Conservation (phyloP, 1,140 invertebrate genomes). For the Heliothis subflexa region DNA sequence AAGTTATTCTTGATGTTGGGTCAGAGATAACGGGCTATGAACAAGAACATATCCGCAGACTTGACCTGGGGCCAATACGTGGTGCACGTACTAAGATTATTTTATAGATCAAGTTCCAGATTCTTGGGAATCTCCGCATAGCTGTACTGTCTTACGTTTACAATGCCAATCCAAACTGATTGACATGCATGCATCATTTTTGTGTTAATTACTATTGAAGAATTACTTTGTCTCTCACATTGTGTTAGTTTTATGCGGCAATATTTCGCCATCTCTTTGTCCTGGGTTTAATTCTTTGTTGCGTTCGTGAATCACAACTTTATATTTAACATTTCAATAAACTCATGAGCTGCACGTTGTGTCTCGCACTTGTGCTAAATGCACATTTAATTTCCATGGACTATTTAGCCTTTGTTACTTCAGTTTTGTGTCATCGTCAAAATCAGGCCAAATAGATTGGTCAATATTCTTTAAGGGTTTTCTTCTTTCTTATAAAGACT, state of each 20-base stretch:
- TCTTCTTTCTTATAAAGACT: too few species aligned
- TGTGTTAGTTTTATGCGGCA: background rate
- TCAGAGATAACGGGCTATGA: slow-evolving; percentile 16
- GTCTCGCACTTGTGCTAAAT: background rate
- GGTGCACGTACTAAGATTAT: background rate
- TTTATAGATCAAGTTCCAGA: slow-evolving; percentile 6
- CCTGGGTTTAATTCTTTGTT: slow-evolving; percentile 28
- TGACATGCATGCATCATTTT: too few species aligned
- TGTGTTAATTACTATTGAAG: too few species aligned
- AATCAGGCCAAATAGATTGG: too few species aligned
- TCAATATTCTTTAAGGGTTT: too few species aligned
- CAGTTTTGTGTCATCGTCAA: too few species aligned
- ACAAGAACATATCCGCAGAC: background rate
- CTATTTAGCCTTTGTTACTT: background rate
- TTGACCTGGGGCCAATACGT: slow-evolving; percentile 10
- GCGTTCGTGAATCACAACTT: slow-evolving; percentile 26
- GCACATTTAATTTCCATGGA: background rate
- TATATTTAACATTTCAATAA: slow-evolving; percentile 28
- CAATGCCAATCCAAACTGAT: too few species aligned
- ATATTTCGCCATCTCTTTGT: background rate
- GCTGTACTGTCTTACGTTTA: background rate
- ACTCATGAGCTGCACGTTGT: background rate
- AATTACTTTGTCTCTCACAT: background rate
- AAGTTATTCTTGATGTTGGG: background rate
- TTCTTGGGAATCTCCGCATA: background rate